phyloP scores from a whole-genome alignment of 2,113 vertebrate species.

The Erpornis zantholeuca region DNA sequence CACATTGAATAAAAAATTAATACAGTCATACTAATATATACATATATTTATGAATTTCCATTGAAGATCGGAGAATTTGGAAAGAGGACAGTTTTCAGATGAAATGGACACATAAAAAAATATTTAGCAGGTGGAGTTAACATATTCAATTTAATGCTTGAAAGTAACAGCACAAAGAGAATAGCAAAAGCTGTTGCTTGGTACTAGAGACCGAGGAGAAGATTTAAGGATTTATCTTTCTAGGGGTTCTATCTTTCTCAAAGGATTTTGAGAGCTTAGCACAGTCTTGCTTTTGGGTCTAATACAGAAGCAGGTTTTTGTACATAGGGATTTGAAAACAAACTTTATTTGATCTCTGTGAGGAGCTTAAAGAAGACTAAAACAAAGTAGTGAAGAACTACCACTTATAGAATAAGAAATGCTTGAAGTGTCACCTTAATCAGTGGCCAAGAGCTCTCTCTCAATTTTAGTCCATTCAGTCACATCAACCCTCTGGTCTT shows the following conservation, averaged over 20 bases:
- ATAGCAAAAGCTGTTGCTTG: not conserved
- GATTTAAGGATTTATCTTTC: conserved; percentile 15
- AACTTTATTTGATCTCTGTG: conserved; percentile 29
- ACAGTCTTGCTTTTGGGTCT: not conserved
- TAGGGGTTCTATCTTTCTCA: conserved; percentile 13
- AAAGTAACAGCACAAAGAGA: not conserved
- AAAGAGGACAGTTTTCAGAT: not conserved
- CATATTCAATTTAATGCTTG: not conserved
- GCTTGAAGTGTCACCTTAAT: not conserved
- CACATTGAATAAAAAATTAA: not conserved
- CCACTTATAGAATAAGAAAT: not conserved
- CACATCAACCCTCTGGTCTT: not conserved
- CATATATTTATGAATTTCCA: not conserved
- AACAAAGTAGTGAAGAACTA: not conserved
- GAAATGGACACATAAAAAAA: not conserved
- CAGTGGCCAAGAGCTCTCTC: not conserved
- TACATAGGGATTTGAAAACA: conserved; percentile 19
- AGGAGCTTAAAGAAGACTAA: conserved; percentile 17
- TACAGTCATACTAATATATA: not conserved
- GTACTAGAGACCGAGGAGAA: not conserved
- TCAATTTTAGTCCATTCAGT: not conserved
- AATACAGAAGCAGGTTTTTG: not conserved
- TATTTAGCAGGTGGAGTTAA: not conserved
- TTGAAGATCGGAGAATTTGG: not conserved
- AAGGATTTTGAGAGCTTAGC: conserved; percentile 41